Conservation (phyloP, 2,888 invertebrate species). For the Callosobruchus maculatus region DNA sequence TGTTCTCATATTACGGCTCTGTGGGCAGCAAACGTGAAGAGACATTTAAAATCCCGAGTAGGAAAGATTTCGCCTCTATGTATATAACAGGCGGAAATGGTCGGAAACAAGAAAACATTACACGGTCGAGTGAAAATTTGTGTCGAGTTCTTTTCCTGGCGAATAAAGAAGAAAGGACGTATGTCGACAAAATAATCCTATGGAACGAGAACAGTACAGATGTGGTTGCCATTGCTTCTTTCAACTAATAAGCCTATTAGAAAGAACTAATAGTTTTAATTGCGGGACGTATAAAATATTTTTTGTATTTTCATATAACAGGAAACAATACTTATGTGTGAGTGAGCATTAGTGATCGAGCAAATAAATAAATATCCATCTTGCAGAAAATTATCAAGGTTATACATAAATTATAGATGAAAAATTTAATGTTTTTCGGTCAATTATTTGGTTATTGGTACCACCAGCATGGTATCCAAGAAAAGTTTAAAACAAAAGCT, state of each 20-base stretch:
- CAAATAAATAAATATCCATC: too few relatives aligned
- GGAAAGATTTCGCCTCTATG: neutral
- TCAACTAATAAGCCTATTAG: neutral
- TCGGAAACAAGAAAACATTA: neutral
- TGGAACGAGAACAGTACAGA: neutral
- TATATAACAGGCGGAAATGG: conserved; percentile 12
- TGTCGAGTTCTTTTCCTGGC: neutral
- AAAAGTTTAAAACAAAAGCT: too few relatives aligned
- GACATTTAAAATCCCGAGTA: neutral
- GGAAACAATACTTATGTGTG: too few relatives aligned
- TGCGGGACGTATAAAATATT: too few relatives aligned
- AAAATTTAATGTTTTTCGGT: too few relatives aligned
- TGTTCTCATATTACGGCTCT: neutral
- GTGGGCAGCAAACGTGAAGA: neutral
- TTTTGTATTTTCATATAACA: too few relatives aligned
- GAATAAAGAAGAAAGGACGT: neutral
- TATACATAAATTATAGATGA: too few relatives aligned
- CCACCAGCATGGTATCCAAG: too few relatives aligned
- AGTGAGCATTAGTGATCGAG: too few relatives aligned
- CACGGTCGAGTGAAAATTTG: conserved; percentile 1
- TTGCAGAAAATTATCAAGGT: too few relatives aligned
- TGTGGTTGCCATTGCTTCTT: neutral
- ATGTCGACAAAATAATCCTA: neutral
- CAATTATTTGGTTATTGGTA: too few relatives aligned
- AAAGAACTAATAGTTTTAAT: neutral